phyloP scores from a whole-genome alignment of 37 sponge, comb jelly and placozoan species.

The Beroe ovata region DNA sequence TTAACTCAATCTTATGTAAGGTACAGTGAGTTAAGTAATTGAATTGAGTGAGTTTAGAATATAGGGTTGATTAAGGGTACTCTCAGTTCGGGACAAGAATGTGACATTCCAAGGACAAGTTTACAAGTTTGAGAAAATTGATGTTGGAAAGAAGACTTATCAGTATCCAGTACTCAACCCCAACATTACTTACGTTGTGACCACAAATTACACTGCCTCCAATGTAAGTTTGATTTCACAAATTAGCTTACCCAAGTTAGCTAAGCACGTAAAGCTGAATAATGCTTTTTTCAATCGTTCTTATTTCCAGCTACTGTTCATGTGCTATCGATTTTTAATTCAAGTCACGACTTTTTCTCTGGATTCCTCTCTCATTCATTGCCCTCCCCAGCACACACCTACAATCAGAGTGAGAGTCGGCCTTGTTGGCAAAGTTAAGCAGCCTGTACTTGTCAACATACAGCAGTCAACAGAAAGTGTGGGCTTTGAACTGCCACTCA shows the following conservation, averaged over 20 bases:
- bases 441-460: slow-evolving; percentile 45
- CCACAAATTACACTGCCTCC: slow-evolving; percentile 30
- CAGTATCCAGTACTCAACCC: neutral
- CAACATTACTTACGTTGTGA: slow-evolving; percentile 16
- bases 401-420: slow-evolving; percentile 39
- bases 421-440: slow-evolving; percentile 1
- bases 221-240: neutral
- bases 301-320: too few relatives aligned
- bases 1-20: neutral
- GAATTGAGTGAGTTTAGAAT: too few relatives aligned
- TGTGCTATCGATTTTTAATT: too few relatives aligned
- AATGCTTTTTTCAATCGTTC: too few relatives aligned
- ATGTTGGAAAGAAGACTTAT: neutral
- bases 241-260: too few relatives aligned
- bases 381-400: slow-evolving; percentile 21
- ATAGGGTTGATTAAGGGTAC: neutral
- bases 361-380: slow-evolving; percentile 3
- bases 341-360: too few relatives aligned
- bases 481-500: slow-evolving; percentile 61
- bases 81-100: neutral
- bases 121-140: neutral
- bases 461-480: slow-evolving; percentile 41
- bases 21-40: too few relatives aligned
- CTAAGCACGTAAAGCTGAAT: too few relatives aligned
- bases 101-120: neutral